These are phyloP conservation scores for Apotomis capreana DNA, from an alignment of 2,888 invertebrate genomes.

Conservation along the genomic window DNA sequence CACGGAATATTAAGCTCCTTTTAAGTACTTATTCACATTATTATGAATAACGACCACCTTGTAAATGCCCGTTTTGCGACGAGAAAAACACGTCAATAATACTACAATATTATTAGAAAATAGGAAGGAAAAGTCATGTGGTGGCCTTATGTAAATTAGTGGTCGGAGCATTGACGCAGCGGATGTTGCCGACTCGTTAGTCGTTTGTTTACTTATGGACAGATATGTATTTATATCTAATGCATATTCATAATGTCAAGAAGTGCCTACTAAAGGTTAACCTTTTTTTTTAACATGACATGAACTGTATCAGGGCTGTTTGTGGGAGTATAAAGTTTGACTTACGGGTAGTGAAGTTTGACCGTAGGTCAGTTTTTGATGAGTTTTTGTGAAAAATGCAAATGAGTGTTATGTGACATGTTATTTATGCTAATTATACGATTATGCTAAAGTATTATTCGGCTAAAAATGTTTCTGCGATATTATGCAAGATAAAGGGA, in stretches of 20 bases:
- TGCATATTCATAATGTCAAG: not conserved
- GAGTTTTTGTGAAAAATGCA: no score
- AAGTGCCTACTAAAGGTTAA: not conserved
- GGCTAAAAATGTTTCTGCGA: no score
- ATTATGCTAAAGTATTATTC: no score
- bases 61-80: constrained; percentile 43
- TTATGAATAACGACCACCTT: constrained; percentile 37
- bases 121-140: constrained; percentile 60
- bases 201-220: constrained; percentile 17
- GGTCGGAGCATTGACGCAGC: constrained; percentile 15
- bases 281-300: no score
- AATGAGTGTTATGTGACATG: no score
- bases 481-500: no score
- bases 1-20: constrained; percentile 30
- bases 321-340: no score
- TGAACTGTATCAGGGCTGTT: no score
- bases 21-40: constrained; percentile 20
- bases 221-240: not conserved
- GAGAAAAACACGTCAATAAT: constrained; percentile 49
- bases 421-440: no score
- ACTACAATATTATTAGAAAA: constrained; percentile 61
- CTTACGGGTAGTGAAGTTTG: no score
- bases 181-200: constrained; percentile 25
- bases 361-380: no score
- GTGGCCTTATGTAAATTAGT: constrained; percentile 55